phyloP scores from a whole-genome alignment of 2,797 vertebrate species.

The Ceryle rudis region DNA sequence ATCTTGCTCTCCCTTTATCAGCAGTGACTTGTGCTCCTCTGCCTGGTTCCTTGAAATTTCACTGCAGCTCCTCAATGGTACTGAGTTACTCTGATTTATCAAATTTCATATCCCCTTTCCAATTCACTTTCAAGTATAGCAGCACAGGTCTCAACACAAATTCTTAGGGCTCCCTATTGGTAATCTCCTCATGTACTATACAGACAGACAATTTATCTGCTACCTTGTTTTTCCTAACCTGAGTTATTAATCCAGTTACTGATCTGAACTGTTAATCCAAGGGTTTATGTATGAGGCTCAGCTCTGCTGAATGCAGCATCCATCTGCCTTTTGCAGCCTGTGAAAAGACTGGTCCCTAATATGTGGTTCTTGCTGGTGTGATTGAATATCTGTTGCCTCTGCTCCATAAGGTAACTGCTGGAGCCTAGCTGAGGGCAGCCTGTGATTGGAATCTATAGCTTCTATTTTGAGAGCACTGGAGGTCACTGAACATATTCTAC shows the following conservation, averaged over 20 bases:
- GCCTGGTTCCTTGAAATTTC: not conserved
- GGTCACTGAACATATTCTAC: not conserved
- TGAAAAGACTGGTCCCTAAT: not conserved
- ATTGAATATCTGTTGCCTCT: not conserved
- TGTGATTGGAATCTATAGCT: not conserved
- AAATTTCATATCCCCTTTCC: not conserved
- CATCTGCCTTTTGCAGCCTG: not conserved
- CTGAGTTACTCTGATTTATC: not conserved
- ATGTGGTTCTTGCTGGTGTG: rapidly evolving
- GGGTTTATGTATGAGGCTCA: not conserved
- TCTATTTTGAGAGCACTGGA: not conserved
- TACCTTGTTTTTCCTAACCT: slow-evolving; percentile 35
- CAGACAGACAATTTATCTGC: slow-evolving; percentile 42
- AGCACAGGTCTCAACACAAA: not conserved
- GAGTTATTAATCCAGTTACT: slow-evolving; percentile 55
- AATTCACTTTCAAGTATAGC: not conserved
- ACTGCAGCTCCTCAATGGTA: not conserved
- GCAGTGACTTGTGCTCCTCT: not conserved
- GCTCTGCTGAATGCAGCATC: not conserved
- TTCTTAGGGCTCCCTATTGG: slow-evolving; percentile 12
- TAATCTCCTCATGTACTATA: slow-evolving; percentile 20
- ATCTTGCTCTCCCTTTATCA: not conserved
- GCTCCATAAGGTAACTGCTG: not conserved
- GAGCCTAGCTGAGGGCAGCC: not conserved
- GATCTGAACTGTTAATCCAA: slow-evolving; percentile 11